phyloP scores from a whole-genome alignment of 2,797 vertebrate species.

The Darevskia mixta region DNA sequence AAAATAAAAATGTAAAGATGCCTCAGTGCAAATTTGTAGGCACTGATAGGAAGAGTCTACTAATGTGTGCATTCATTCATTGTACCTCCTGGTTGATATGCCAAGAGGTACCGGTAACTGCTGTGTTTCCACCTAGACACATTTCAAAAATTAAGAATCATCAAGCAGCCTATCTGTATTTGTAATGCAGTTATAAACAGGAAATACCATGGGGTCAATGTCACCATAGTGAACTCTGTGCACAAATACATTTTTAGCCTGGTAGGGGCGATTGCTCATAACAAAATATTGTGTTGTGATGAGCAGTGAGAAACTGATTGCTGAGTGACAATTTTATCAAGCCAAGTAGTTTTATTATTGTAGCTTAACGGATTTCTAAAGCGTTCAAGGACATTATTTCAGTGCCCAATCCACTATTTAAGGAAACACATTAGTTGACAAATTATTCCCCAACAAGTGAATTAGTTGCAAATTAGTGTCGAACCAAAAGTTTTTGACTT shows the following conservation, averaged over 20 bases:
- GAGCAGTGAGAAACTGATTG: constrained; percentile 11
- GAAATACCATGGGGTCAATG: not conserved
- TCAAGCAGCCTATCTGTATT: not conserved
- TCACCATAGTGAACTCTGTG: not conserved
- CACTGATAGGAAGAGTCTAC: not conserved
- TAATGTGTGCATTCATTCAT: not conserved
- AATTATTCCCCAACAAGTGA: not conserved
- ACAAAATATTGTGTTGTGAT: constrained; percentile 2
- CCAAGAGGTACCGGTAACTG: not conserved
- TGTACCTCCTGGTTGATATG: not conserved
- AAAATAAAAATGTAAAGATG: not conserved
- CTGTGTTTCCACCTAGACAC: not conserved
- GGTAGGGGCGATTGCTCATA: not conserved
- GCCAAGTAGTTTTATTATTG: constrained; percentile 29
- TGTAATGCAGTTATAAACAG: not conserved
- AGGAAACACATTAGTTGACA: not conserved
- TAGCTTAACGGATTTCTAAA: constrained; percentile 24
- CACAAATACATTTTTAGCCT: not conserved
- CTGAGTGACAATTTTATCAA: constrained; percentile 20
- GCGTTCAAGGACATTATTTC: constrained; percentile 6
- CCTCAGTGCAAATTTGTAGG: not conserved
- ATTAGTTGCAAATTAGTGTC: not conserved
- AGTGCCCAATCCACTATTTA: constrained; percentile 9
- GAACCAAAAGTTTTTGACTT: constrained; percentile 30
- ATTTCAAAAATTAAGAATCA: not conserved